Conservation (phyloP, 1,140 invertebrate species). For the Tetragonula clypearis region DNA sequence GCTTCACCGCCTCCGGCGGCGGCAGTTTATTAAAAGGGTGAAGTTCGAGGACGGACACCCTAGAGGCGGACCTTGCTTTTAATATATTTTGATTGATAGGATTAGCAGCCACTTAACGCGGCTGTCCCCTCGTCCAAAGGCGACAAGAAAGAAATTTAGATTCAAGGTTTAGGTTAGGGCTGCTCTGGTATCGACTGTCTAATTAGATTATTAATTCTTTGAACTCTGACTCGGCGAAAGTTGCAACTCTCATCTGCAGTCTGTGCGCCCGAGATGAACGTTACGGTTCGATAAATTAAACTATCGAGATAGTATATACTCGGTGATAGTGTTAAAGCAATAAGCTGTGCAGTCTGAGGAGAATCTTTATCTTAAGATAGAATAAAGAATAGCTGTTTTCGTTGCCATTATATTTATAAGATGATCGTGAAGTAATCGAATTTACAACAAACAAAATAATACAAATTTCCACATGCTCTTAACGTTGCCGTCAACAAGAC, state of each 20-base stretch:
- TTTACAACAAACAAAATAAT: not conserved
- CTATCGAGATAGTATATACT: too few relatives aligned
- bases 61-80: slow-evolving; percentile 66
- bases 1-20: slow-evolving; percentile 45
- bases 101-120: slow-evolving; percentile 69
- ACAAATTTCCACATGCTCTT: not conserved
- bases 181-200: not conserved
- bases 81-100: slow-evolving; percentile 80
- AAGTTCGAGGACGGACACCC: slow-evolving; percentile 55
- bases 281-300: too few relatives aligned
- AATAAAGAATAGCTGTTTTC: too few relatives aligned
- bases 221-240: not conserved
- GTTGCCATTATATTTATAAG: too few relatives aligned
- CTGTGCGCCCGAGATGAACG: too few relatives aligned
- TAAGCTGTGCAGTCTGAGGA: too few relatives aligned
- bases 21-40: slow-evolving; percentile 79
- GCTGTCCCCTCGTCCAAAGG: not conserved
- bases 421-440: too few relatives aligned
- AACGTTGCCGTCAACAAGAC: too few relatives aligned
- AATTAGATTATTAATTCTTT: slow-evolving; percentile 11
- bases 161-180: not conserved
- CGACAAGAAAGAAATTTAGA: not conserved
- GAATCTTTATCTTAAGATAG: too few relatives aligned
- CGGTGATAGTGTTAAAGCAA: too few relatives aligned
- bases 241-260: not conserved